A percentile compares a stretch with the other conserved stretches of the same genome.
Evolutionary conservation across 2,797 vertebrate genomes (phyloP).

Genomic region (Enteromius unitaeniatus): DNA sequence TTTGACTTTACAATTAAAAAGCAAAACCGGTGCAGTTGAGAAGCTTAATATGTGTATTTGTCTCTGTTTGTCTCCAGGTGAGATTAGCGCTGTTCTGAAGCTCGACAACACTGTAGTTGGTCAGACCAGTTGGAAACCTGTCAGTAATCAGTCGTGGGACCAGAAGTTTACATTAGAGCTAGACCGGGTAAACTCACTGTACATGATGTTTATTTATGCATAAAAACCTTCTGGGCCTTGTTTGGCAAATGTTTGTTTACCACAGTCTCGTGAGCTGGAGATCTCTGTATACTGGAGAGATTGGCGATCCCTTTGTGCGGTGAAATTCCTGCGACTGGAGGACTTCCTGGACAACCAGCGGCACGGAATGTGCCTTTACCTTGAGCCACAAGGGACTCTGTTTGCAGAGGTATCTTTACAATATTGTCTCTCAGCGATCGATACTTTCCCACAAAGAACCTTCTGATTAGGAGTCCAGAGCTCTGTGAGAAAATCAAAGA

Average conservation of each 20-base stretch:
- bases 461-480: slow-evolving; percentile 20
- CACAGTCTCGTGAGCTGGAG: slow-evolving; percentile 88
- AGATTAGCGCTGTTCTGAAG: slow-evolving; percentile 89
- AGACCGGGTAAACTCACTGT: slow-evolving; percentile 80
- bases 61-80: slow-evolving; percentile 75
- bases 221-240: neutral
- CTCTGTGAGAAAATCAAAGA: slow-evolving; percentile 39
- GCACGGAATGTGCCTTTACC: slow-evolving; percentile 91
- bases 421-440: slow-evolving; percentile 43
- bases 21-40: neutral
- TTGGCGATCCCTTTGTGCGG: slow-evolving; percentile 88
- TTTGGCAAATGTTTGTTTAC: neutral
- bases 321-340: slow-evolving; percentile 89
- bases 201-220: neutral
- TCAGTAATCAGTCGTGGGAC: slow-evolving; percentile 91
- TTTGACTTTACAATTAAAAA: slow-evolving; percentile 1
- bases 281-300: slow-evolving; percentile 91
- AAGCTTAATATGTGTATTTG: neutral
- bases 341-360: slow-evolving; percentile 91
- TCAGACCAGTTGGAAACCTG: slow-evolving; percentile 89
- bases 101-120: slow-evolving; percentile 90
- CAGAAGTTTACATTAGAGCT: slow-evolving; percentile 92
- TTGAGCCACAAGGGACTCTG: slow-evolving; percentile 89
- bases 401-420: slow-evolving; percentile 84
- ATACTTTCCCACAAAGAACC: slow-evolving; percentile 38